These are phyloP conservation scores for Neoscelio sp. DNA, from an alignment of 2,888 invertebrate species.

Conservation along the genomic window DNA sequence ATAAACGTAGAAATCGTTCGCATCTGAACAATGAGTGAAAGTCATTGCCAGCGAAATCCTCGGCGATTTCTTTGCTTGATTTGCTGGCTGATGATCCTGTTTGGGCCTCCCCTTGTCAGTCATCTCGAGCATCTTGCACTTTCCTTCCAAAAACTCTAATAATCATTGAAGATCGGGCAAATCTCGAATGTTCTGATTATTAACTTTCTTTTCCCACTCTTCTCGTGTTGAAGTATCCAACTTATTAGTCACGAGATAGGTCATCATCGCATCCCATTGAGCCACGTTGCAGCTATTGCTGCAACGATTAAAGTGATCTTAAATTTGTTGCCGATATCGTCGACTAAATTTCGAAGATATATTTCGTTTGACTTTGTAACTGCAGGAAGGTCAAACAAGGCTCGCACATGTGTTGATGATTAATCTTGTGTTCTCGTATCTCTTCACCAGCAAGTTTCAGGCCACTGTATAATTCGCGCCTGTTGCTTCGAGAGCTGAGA, in stretches of 20 bases:
- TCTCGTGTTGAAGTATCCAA: constrained; percentile 7
- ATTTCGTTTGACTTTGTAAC: constrained; percentile 9
- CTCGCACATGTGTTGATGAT: constrained; percentile 35
- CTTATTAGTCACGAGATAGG: constrained; percentile 18
- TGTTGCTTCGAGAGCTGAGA: constrained; percentile 12
- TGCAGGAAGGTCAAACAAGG: constrained; percentile 24
- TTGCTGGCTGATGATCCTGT: neutral
- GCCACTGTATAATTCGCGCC: constrained; percentile 15
- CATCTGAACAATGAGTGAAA: neutral
- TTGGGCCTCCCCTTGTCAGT: neutral
- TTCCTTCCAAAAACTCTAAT: constrained; percentile 7
- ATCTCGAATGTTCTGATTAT: neutral
- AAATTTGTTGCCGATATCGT: constrained; percentile 13
- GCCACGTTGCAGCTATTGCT: constrained; percentile 11
- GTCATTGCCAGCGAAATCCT: too few species aligned
- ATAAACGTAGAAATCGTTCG: neutral
- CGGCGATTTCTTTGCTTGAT: neutral
- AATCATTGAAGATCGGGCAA: neutral
- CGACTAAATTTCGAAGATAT: constrained; percentile 18
- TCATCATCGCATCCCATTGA: constrained; percentile 18
- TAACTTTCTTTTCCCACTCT: constrained; percentile 31
- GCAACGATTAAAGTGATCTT: constrained; percentile 19
- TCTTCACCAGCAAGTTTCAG: constrained; percentile 6
- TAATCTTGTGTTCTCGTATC: constrained; percentile 15
- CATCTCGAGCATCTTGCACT: constrained; percentile 9